phyloP scores from a whole-genome alignment of 1,140 invertebrate species.

The Rhizoglyphus robini region DNA sequence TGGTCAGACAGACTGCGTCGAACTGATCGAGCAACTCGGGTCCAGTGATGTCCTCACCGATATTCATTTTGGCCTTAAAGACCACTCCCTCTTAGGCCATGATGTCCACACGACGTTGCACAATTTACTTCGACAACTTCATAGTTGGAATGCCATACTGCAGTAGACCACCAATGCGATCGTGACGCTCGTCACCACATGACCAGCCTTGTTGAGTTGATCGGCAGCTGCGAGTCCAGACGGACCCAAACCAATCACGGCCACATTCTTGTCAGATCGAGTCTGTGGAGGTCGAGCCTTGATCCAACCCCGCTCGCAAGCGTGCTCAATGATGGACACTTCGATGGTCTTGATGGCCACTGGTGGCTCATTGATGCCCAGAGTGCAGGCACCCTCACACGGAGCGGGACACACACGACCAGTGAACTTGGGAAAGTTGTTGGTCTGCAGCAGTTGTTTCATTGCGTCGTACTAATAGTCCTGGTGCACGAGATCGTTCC shows the following conservation, averaged over 20 bases:
- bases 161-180: conserved; percentile 80
- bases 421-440: conserved; percentile 99
- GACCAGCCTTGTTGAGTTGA: conserved; percentile 87
- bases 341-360: conserved; percentile 99
- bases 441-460: conserved; percentile 86
- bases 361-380: conserved; percentile 86
- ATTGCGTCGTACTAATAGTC: conserved; percentile 95
- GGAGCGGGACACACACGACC: conserved; percentile 95
- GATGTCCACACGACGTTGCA: conserved; percentile 72
- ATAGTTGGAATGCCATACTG: conserved; percentile 97
- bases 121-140: conserved; percentile 75
- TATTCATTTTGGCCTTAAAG: conserved; percentile 76
- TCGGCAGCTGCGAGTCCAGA: conserved; percentile 89
- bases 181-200: conserved; percentile 86
- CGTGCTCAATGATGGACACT: conserved; percentile 95
- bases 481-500: conserved; percentile 76
- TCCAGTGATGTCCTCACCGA: conserved; percentile 77
- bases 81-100: conserved; percentile 76
- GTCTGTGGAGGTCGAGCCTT: conserved; percentile 53
- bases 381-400: conserved; percentile 93
- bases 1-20: conserved; percentile 76
- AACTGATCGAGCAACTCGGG: conserved; percentile 54
- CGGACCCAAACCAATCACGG: conserved; percentile 89
- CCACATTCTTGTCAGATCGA: conserved; percentile 71
- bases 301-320: conserved; percentile 94